Percentiles rank a stretch among this genome's conserved stretches.
Conservation (phyloP, 1,140 invertebrate genomes). For the Camponotus vicinus region DNA sequence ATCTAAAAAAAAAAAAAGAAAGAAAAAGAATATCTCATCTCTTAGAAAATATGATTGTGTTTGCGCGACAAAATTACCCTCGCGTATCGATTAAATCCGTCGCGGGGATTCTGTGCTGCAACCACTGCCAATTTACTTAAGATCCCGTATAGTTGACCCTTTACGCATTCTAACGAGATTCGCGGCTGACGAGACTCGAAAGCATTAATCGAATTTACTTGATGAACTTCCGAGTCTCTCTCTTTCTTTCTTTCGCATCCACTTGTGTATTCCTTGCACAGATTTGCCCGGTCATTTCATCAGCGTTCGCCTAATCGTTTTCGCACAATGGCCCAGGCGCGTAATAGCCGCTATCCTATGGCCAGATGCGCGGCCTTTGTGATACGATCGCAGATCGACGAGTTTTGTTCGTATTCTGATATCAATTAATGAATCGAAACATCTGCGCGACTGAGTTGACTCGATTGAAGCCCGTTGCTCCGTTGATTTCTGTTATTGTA, state of each 20-base stretch:
- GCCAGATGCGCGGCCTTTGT: slow-evolving; percentile 49
- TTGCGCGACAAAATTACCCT: not conserved
- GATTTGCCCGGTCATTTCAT: slow-evolving; percentile 27
- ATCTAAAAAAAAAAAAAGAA: no score
- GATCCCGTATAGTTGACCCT: not conserved
- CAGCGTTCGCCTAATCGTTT: slow-evolving; percentile 49
- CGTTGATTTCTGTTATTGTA: not conserved
- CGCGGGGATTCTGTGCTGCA: not conserved
- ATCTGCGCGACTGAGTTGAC: slow-evolving; percentile 35
- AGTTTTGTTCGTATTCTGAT: slow-evolving; percentile 55
- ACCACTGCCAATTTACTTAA: slow-evolving; percentile 7
- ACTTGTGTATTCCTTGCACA: not conserved
- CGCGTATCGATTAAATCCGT: not conserved
- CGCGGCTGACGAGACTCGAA: slow-evolving; percentile 49
- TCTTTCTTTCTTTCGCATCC: not conserved
- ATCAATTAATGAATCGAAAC: slow-evolving; percentile 58
- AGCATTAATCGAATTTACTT: slow-evolving; percentile 48
- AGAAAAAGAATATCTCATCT: not conserved
- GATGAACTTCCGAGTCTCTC: slow-evolving; percentile 3
- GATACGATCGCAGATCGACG: slow-evolving; percentile 41
- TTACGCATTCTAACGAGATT: slow-evolving; percentile 14
- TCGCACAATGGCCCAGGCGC: slow-evolving; percentile 35
- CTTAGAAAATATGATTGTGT: not conserved
- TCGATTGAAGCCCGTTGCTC: not conserved
- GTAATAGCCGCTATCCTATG: slow-evolving; percentile 44